Evolutionary conservation across 1,140 invertebrate species (phyloP).

Genomic region (Euwallacea similis): DNA sequence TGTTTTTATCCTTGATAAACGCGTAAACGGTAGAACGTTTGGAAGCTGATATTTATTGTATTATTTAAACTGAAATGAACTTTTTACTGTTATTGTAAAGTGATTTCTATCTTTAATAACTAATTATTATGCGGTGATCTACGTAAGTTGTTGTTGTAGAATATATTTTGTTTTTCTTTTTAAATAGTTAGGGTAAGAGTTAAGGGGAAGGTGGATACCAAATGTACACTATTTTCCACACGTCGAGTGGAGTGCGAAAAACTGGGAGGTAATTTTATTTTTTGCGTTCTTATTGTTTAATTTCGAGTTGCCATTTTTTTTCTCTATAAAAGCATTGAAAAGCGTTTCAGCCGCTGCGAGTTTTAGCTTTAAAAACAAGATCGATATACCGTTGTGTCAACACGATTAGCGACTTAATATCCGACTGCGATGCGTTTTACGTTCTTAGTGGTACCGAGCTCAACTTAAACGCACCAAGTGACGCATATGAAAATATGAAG

Average conservation of each 20-base stretch:
- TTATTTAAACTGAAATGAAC: constrained; percentile 42
- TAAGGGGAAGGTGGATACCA: constrained; percentile 41
- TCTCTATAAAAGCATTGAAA: constrained; percentile 18
- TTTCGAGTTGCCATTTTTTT: constrained; percentile 44
- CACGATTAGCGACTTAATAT: constrained; percentile 36
- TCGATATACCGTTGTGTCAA: constrained; percentile 35
- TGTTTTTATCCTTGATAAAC: constrained; percentile 29
- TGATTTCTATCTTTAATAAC: constrained; percentile 39
- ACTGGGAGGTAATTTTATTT: constrained; percentile 30
- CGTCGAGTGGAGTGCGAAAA: constrained; percentile 33
- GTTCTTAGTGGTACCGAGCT: constrained; percentile 44
- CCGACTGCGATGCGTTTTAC: constrained; percentile 41
- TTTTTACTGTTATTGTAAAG: constrained; percentile 49
- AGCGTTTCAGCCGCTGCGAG: constrained; percentile 2
- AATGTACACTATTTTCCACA: constrained; percentile 43
- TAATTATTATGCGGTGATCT: constrained; percentile 47
- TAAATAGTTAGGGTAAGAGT: constrained; percentile 32
- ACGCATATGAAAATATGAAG: constrained; percentile 44
- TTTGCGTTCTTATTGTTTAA: constrained; percentile 33
- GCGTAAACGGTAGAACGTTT: constrained; percentile 10
- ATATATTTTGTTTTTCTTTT: constrained; percentile 44
- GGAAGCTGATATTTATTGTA: constrained; percentile 46
- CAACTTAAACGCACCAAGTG: constrained; percentile 50
- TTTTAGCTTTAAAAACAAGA: constrained; percentile 29
- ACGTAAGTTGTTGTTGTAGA: constrained; percentile 45